Conservation (phyloP, 2,888 invertebrate species). For the Pristionchus entomophagus region DNA sequence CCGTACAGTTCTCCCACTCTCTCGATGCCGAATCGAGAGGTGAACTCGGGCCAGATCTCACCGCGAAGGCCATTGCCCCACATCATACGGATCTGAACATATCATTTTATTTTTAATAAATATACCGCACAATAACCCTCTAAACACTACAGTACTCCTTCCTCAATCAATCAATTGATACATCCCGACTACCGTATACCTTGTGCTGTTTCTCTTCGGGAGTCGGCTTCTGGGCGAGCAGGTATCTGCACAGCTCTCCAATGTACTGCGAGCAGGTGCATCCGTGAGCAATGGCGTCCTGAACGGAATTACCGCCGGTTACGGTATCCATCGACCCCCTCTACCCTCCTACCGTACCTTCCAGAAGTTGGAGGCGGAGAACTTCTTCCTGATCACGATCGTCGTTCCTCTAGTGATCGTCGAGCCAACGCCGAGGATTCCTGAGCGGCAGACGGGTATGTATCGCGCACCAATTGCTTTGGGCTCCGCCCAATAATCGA, state of each 20-base stretch:
- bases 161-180: too few species aligned
- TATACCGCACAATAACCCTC: not conserved
- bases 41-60: slow-evolving; percentile 93
- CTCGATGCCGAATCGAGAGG: slow-evolving; percentile 87
- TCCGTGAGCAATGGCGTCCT: slow-evolving; percentile 65
- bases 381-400: slow-evolving; percentile 89
- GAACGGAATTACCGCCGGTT: not conserved
- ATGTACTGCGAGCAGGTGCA: slow-evolving; percentile 77
- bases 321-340: slow-evolving; percentile 87
- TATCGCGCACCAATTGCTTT: not conserved
- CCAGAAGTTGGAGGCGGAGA: slow-evolving; percentile 94
- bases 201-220: slow-evolving; percentile 77
- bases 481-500: not conserved
- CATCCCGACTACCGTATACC: slow-evolving; percentile 8
- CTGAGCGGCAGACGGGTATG: slow-evolving; percentile 18
- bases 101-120: too few species aligned
- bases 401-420: slow-evolving; percentile 81
- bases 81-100: slow-evolving; percentile 82
- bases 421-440: slow-evolving; percentile 61
- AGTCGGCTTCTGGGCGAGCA: slow-evolving; percentile 78
- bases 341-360: slow-evolving; percentile 81
- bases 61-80: slow-evolving; percentile 94
- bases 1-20: slow-evolving; percentile 94
- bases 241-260: slow-evolving; percentile 79
- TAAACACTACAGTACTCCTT: too few species aligned